A percentile compares a stretch with the other conserved stretches of the same genome.
These are phyloP conservation scores for Raja brachyura DNA, from an alignment of 2,113 vertebrate species.

Conservation along the genomic window DNA sequence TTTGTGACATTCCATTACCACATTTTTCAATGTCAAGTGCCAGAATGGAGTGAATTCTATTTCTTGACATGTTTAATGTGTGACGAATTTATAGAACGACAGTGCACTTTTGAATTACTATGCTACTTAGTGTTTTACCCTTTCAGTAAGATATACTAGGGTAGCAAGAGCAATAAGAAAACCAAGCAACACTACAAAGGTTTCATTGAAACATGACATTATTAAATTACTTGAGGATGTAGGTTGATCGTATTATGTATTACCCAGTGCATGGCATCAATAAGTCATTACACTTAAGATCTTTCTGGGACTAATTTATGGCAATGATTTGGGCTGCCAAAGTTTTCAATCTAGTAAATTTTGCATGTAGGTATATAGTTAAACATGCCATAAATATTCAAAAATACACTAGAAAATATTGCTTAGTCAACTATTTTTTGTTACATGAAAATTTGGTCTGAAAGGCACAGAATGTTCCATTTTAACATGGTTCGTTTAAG, in stretches of 20 bases:
- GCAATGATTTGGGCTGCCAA: not conserved
- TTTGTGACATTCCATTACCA: conserved; percentile 3
- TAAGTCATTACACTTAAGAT: not conserved
- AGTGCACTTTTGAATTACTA: conserved; percentile 22
- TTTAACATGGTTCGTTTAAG: not conserved
- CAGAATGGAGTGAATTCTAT: not conserved
- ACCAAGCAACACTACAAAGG: not conserved
- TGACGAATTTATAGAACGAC: not conserved
- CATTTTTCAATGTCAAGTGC: conserved; percentile 27
- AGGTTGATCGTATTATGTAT: not conserved
- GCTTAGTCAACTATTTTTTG: not conserved
- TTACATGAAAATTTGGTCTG: not conserved
- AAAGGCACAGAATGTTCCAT: not conserved
- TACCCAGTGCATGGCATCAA: not conserved
- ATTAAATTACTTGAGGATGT: conserved; percentile 16
- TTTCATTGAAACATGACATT: conserved; percentile 32
- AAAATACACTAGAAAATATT: not conserved
- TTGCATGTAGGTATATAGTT: not conserved
- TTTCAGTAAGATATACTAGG: not conserved
- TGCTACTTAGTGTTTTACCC: conserved; percentile 20
- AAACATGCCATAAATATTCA: conserved; percentile 10
- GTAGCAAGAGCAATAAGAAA: not conserved
- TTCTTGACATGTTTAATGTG: conserved; percentile 24
- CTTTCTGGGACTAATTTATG: not conserved
- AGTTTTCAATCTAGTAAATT: not conserved